phyloP scores from a whole-genome alignment of 2,797 vertebrate species.

The Eleutherodactylus coqui region DNA sequence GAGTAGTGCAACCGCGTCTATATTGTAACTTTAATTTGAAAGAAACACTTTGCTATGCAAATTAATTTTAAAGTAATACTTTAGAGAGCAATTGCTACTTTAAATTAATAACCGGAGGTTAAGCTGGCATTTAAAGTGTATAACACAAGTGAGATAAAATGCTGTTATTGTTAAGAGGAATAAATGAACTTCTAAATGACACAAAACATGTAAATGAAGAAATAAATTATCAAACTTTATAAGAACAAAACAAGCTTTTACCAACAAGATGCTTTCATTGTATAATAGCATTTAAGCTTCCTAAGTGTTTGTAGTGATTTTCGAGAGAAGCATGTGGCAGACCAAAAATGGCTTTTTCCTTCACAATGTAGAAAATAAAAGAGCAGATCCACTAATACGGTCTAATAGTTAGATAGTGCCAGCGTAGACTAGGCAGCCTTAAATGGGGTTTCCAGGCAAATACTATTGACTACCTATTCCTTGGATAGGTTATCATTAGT shows the following conservation, averaged over 20 bases:
- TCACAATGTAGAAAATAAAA: neutral
- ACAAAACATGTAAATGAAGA: constrained; percentile 52
- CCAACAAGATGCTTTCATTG: constrained; percentile 16
- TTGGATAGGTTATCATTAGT: too few species aligned
- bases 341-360: constrained; percentile 1
- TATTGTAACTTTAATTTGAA: constrained; percentile 56
- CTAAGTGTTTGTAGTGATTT: constrained; percentile 26
- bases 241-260: constrained; percentile 53
- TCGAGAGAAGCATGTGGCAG: neutral
- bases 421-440: too few species aligned
- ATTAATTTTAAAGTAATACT: constrained; percentile 60
- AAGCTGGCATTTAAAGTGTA: constrained; percentile 58
- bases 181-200: constrained; percentile 53
- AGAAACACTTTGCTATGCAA: constrained; percentile 57
- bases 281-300: constrained; percentile 36
- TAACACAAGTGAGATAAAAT: constrained; percentile 52
- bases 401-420: too few species aligned
- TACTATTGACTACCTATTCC: too few species aligned
- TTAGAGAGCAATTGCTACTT: constrained; percentile 58
- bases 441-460: too few species aligned
- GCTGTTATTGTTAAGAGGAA: constrained; percentile 54
- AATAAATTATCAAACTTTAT: constrained; percentile 43
- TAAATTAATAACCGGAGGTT: constrained; percentile 62
- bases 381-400: too few species aligned
- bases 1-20: constrained; percentile 5